Conservation (phyloP, 2,113 vertebrate species). For the Crotophaga sulcirostris region DNA sequence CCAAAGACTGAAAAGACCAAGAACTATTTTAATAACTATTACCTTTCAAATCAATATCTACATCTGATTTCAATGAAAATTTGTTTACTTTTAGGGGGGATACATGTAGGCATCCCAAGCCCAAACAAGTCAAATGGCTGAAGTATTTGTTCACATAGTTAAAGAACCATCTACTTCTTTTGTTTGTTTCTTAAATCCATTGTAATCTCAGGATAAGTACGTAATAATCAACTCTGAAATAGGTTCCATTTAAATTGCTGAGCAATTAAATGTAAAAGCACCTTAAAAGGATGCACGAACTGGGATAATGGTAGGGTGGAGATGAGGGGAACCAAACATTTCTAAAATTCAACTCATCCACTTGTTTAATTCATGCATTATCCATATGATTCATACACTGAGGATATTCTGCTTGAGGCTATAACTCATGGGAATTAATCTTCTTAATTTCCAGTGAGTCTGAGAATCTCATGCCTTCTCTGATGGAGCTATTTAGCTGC, state of each 20-base stretch:
- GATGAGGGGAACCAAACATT: not conserved
- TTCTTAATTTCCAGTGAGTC: not conserved
- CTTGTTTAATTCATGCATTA: not conserved
- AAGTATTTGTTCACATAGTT: slow-evolving; percentile 38
- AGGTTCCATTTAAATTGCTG: not conserved
- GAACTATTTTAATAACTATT: slow-evolving; percentile 21
- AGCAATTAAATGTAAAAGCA: not conserved
- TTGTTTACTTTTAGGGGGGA: slow-evolving; percentile 13
- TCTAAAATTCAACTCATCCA: not conserved
- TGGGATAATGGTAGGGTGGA: not conserved
- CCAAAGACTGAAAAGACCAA: not conserved
- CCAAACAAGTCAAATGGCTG: slow-evolving; percentile 50
- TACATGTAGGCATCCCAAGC: slow-evolving; percentile 37
- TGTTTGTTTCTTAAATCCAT: not conserved
- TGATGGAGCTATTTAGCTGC: not conserved
- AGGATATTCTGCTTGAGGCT: not conserved
- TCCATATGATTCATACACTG: not conserved
- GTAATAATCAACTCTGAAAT: not conserved
- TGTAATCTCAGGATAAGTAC: not conserved
- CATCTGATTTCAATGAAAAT: slow-evolving; percentile 64
- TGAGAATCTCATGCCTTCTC: not conserved
- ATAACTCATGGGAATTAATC: not conserved
- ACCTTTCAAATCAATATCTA: slow-evolving; percentile 11
- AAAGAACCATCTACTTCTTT: not conserved
- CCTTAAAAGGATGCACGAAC: not conserved